phyloP scores from a whole-genome alignment of 2,888 invertebrate genomes.

The Sepiola atlantica region DNA sequence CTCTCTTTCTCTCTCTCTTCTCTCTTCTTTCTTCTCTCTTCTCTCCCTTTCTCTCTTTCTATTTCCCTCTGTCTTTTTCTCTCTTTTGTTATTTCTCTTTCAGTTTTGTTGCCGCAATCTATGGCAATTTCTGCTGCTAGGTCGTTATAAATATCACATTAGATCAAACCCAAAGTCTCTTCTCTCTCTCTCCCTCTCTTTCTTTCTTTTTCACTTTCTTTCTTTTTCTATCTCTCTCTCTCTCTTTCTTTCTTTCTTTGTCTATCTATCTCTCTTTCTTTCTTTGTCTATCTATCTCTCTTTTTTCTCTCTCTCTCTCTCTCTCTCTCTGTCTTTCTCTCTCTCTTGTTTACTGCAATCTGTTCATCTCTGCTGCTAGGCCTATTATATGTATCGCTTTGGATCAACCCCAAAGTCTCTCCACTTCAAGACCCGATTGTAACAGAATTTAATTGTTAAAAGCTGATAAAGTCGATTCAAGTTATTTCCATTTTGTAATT shows the following conservation, averaged over 20 bases:
- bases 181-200: slow-evolving; percentile 39
- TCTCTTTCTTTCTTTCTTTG: not conserved
- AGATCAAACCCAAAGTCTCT: slow-evolving; percentile 47
- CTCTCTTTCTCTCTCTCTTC: not conserved
- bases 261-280: not conserved
- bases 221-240: not conserved
- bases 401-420: not conserved
- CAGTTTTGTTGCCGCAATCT: slow-evolving; percentile 43
- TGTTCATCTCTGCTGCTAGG: not conserved
- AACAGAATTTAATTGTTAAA: not conserved
- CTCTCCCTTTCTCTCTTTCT: slow-evolving; percentile 42
- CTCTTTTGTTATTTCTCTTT: slow-evolving; percentile 37
- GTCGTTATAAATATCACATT: not conserved
- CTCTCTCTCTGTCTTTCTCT: not conserved
- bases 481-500: not conserved
- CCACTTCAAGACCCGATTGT: not conserved
- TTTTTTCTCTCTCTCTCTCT: slow-evolving; percentile 43
- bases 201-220: not conserved
- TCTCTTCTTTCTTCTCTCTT: not conserved
- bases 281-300: too few relatives aligned
- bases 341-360: not conserved
- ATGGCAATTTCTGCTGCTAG: not conserved
- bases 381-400: not conserved
- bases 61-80: not conserved
- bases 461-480: not conserved